Base-by-base conservation (phyloP, 2,797 vertebrate genomes). In the Fringilla coelebs region DNA sequence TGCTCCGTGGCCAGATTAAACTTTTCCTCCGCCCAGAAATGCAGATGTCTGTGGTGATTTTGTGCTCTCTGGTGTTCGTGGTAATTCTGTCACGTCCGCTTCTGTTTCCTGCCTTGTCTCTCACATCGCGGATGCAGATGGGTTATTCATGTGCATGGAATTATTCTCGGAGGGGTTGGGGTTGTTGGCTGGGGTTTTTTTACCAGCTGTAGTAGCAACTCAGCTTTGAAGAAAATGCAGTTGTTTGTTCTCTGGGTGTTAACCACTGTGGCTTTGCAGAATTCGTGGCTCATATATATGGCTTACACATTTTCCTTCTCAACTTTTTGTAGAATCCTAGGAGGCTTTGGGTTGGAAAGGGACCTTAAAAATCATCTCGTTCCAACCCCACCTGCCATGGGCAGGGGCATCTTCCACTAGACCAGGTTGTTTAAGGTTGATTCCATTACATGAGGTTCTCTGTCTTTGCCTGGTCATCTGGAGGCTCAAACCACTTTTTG, bases 211-310 rank as follows among this genome's bases (percentile, higher is more conserved):
- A 60, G 61, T 10, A 79, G 67, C 63, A 52, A 6, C 19, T 38
- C 22, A 52, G 61, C 72, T 91, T 43, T 75, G 83, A 57, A 16
- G 70, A 22, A 71, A 17, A 40, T 1, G 29, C 58, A 24, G 1
- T 17, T 71, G 40, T 58, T 88, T 68, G n/a, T 62, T 75, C 77
- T 58, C 68, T 51, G 41, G 9, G 11, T 66, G 43, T 60, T 57
- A 77, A 51, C 29, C 40, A 4, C 45, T 17, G 31, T 14, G 48
- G 72, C 52, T 77, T 45, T 67, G 61, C 62, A 81, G 38, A 81
- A 65, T 51, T 57, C 0, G 0, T 46, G 63, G 21, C 17, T 63
- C 13, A 0, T 11, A 4, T 6, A 7, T 58, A 7, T 61, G 66
- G 60, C 28, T 74, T 32, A 6, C 20, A 25, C n/a, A 1, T 88